Evolutionary conservation across 2,888 invertebrate species (phyloP).

Genomic region (Hydropsyche betteni): DNA sequence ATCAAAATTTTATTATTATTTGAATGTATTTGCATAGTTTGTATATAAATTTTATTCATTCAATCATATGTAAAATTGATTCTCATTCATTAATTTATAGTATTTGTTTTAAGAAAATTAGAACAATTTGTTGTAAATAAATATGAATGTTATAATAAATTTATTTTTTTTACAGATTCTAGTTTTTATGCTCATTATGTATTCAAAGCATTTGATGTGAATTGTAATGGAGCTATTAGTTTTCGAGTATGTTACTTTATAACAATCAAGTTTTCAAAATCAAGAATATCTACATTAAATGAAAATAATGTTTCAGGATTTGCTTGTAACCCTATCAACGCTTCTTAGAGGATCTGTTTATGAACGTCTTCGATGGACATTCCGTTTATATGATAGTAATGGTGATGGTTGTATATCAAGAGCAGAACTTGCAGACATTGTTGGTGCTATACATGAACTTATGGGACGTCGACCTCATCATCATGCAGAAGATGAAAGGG

Average conservation of each 20-base stretch:
- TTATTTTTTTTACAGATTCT: constrained; percentile 75
- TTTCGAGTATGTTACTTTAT: constrained; percentile 85
- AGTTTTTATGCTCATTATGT: constrained; percentile 97
- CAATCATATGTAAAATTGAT: no score
- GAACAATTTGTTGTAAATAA: neutral
- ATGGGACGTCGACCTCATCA: constrained; percentile 81
- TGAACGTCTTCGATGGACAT: constrained; percentile 96
- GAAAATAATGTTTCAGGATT: constrained; percentile 73
- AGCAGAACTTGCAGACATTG: constrained; percentile 87
- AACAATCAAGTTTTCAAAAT: no score
- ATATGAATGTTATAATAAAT: neutral
- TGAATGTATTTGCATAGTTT: no score
- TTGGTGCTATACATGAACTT: constrained; percentile 91
- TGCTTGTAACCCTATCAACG: constrained; percentile 91
- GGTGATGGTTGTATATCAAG: constrained; percentile 95
- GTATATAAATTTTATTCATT: no score
- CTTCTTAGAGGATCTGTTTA: constrained; percentile 91
- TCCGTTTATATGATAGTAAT: constrained; percentile 95
- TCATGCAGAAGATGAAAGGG: constrained; percentile 78
- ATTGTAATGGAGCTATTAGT: constrained; percentile 95
- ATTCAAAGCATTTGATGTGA: constrained; percentile 98
- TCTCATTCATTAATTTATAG: no score
- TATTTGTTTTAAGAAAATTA: no score
- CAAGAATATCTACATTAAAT: neutral
- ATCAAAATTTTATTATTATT: neutral